phyloP scores from a whole-genome alignment of 1,140 invertebrate species.

The Triops longicaudatus region DNA sequence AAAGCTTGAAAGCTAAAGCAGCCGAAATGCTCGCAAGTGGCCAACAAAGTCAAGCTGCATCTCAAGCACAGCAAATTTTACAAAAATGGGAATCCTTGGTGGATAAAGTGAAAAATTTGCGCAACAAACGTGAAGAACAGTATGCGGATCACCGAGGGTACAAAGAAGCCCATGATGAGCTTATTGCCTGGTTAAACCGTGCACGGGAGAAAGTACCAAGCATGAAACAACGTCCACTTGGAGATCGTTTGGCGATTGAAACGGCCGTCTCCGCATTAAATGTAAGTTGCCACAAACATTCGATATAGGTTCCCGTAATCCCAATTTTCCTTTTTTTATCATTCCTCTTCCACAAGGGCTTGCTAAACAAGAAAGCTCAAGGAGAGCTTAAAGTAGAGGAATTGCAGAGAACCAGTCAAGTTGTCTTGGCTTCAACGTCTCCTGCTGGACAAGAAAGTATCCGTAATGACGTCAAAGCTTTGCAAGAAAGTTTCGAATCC shows the following conservation, averaged over 20 bases:
- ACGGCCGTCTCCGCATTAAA: constrained; percentile 77
- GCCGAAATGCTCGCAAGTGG: constrained; percentile 77
- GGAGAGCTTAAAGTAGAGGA: constrained; percentile 79
- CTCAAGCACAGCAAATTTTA: constrained; percentile 73
- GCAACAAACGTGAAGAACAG: constrained; percentile 70
- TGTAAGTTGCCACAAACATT: constrained; percentile 32
- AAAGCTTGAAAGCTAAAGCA: constrained; percentile 73
- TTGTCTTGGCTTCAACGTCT: constrained; percentile 73
- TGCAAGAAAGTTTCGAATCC: constrained; percentile 72
- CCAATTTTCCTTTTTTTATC: background rate
- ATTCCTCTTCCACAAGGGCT: constrained; percentile 38
- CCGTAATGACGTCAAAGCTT: constrained; percentile 69
- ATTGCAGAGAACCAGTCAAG: constrained; percentile 72
- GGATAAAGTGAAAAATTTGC: constrained; percentile 59
- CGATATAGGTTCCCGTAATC: background rate
- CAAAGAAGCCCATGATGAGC: constrained; percentile 80
- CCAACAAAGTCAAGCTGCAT: constrained; percentile 68
- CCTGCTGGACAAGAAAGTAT: constrained; percentile 67
- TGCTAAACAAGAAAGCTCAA: constrained; percentile 82
- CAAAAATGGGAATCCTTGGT: constrained; percentile 67
- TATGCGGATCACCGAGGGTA: constrained; percentile 78
- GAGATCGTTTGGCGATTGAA: constrained; percentile 79
- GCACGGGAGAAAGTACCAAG: constrained; percentile 81
- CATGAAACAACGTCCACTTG: constrained; percentile 69
- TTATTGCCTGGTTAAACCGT: constrained; percentile 71